Percentiles rank a stretch among this genome's conserved stretches.
Evolutionary conservation across 2,888 invertebrate genomes (phyloP).

Genomic region (Nowickia ferox): DNA sequence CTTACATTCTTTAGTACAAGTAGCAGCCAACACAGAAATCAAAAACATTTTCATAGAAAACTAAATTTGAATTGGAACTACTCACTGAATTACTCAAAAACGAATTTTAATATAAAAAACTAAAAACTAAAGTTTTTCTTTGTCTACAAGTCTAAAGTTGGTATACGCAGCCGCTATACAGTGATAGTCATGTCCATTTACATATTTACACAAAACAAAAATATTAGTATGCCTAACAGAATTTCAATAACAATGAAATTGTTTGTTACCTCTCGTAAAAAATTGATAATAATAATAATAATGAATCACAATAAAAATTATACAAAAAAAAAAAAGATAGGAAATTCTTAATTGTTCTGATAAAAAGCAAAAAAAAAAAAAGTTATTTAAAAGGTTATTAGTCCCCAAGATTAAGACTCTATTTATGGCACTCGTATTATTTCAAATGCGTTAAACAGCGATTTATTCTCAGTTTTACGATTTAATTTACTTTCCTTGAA

Average conservation of each 20-base stretch:
- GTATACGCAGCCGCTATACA: no score
- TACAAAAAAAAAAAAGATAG: background rate
- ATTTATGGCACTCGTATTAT: background rate
- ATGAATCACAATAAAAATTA: background rate
- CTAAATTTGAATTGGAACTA: no score
- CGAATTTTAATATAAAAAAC: no score
- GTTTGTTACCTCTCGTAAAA: background rate
- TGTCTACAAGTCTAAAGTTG: no score
- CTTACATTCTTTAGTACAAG: no score
- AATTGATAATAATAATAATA: background rate
- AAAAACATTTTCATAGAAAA: no score
- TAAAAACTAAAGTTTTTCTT: no score
- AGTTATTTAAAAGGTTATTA: background rate
- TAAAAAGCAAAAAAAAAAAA: background rate
- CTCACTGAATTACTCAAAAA: no score
- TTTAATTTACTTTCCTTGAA: background rate
- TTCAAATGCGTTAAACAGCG: background rate
- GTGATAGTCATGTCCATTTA: no score
- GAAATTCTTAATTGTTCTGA: background rate
- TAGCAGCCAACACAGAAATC: no score
- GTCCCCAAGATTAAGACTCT: background rate
- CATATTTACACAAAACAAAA: no score
- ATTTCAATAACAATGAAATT: background rate
- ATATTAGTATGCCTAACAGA: background rate
- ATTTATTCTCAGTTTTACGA: conserved; percentile 39